These are phyloP conservation scores for Dicroscelio sp. DNA, from an alignment of 2,888 invertebrate genomes.

Conservation along the genomic window DNA sequence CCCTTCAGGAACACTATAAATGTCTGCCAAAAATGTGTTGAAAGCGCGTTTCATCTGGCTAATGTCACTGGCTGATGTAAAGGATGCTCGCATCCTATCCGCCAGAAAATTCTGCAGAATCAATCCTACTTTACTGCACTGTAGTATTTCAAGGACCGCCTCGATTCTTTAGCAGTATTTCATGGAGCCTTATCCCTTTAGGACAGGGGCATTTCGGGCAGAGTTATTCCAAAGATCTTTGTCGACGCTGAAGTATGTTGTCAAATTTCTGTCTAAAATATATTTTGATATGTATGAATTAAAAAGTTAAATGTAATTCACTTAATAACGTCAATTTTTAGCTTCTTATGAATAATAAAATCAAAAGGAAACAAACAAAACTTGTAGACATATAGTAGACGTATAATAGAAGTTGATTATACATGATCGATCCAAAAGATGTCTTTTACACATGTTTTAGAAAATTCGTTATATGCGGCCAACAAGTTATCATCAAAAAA, in stretches of 20 bases:
- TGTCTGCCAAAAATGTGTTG: constrained; percentile 59
- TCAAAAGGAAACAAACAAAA: too few relatives aligned
- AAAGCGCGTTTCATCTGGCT: constrained; percentile 51
- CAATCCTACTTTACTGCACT: constrained; percentile 58
- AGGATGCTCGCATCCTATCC: constrained; percentile 43
- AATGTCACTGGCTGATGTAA: constrained; percentile 49
- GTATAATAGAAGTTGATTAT: too few relatives aligned
- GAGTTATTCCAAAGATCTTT: constrained; percentile 39
- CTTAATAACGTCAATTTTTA: too few relatives aligned
- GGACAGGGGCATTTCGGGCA: constrained; percentile 21
- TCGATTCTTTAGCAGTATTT: constrained; percentile 48
- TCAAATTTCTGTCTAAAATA: constrained; percentile 2
- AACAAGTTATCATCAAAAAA: too few relatives aligned
- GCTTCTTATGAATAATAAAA: too few relatives aligned
- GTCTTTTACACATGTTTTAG: too few relatives aligned
- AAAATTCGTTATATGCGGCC: too few relatives aligned
- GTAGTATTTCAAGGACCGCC: constrained; percentile 42
- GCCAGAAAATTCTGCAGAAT: constrained; percentile 45
- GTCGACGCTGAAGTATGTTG: background rate
- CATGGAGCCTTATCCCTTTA: constrained; percentile 52
- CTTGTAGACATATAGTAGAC: too few relatives aligned
- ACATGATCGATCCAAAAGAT: too few relatives aligned
- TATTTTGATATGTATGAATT: background rate
- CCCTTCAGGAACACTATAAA: constrained; percentile 56
- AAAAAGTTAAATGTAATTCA: too few relatives aligned